Evolutionary conservation across 2,113 vertebrate species (phyloP).

Genomic region (Syngnathus scovelli): DNA sequence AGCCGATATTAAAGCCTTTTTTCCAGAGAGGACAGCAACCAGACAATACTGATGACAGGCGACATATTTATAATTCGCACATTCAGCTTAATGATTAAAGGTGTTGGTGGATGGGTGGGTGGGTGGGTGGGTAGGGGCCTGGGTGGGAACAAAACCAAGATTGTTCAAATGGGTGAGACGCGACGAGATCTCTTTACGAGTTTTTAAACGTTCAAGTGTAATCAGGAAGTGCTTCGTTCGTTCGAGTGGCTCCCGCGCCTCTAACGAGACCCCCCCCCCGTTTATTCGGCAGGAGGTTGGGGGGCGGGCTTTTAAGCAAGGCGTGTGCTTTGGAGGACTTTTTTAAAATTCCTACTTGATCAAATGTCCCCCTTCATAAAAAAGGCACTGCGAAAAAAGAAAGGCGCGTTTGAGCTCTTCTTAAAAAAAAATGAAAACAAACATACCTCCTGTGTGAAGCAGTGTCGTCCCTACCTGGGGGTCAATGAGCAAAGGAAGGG

Average conservation of each 20-base stretch:
- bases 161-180: slow-evolving; percentile 36
- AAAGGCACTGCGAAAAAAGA: slow-evolving; percentile 70
- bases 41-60: slow-evolving; percentile 42
- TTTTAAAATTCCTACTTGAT: slow-evolving; percentile 22
- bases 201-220: slow-evolving; percentile 77
- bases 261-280: background rate
- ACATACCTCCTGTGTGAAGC: slow-evolving; percentile 20
- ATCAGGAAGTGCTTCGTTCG: slow-evolving; percentile 80
- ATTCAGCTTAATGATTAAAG: slow-evolving; percentile 75
- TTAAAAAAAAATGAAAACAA: slow-evolving; percentile 20
- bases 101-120: slow-evolving; percentile 62
- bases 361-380: slow-evolving; percentile 39
- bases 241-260: slow-evolving; percentile 36
- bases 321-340: slow-evolving; percentile 22
- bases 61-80: slow-evolving; percentile 74
- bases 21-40: slow-evolving; percentile 12
- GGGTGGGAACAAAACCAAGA: background rate
- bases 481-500: slow-evolving; percentile 30
- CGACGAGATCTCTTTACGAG: slow-evolving; percentile 42
- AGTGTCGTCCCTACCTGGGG: slow-evolving; percentile 16
- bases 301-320: slow-evolving; percentile 21
- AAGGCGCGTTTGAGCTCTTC: slow-evolving; percentile 56
- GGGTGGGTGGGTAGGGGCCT: slow-evolving; percentile 22
- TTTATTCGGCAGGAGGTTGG: background rate
- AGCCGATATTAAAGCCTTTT: slow-evolving; percentile 73